Evolutionary conservation across 2,113 vertebrate species (phyloP).

Genomic region (Dromas ardeola): DNA sequence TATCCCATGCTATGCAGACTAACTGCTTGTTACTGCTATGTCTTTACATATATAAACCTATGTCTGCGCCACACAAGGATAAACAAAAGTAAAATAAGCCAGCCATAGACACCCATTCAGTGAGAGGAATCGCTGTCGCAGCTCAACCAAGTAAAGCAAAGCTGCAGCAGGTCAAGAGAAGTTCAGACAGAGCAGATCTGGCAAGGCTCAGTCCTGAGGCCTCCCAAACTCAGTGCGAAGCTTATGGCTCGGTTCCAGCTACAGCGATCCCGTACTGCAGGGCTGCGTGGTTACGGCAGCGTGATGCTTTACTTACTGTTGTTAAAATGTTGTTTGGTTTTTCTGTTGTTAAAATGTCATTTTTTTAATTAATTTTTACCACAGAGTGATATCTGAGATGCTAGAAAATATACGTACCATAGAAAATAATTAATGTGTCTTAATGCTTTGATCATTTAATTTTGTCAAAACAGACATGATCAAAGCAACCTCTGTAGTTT

Average conservation of each 20-base stretch:
- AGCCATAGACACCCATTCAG: background rate
- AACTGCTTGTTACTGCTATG: background rate
- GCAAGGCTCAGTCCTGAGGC: background rate
- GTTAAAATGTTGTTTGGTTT: background rate
- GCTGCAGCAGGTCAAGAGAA: background rate
- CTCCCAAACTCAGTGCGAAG: accelerated
- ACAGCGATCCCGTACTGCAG: background rate
- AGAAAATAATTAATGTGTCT: background rate
- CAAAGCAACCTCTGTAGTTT: background rate
- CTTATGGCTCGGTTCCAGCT: background rate
- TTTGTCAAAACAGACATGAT: background rate
- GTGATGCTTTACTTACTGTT: background rate
- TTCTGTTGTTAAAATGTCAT: background rate
- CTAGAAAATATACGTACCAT: background rate
- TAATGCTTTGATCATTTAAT: background rate
- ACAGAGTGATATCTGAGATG: background rate
- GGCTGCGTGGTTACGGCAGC: background rate
- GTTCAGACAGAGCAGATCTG: background rate
- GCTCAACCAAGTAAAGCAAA: background rate
- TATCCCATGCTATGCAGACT: too few relatives aligned
- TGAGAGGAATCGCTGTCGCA: background rate
- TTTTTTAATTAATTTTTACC: background rate
- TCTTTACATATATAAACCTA: background rate
- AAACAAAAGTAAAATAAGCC: background rate
- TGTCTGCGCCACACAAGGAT: background rate